Conservation (phyloP, 2,888 invertebrate species). For the Barypeithes pellucidus region DNA sequence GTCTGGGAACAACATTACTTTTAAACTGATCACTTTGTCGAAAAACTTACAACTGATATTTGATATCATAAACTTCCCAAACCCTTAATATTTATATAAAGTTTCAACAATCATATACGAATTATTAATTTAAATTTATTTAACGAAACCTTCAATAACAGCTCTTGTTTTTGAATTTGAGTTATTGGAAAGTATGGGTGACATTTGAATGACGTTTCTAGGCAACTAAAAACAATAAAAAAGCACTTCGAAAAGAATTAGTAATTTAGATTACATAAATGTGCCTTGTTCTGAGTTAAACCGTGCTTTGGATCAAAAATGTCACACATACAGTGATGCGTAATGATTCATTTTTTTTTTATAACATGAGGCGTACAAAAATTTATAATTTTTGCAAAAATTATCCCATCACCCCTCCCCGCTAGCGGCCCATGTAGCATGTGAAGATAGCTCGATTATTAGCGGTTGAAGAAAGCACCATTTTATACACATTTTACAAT, state of each 20-base stretch:
- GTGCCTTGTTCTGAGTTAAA: conserved; percentile 32
- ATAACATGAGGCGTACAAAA: conserved; percentile 68
- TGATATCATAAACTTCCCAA: conserved; percentile 64
- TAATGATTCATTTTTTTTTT: conserved; percentile 64
- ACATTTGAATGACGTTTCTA: conserved; percentile 63
- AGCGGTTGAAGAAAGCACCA: conserved; percentile 72
- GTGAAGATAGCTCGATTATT: conserved; percentile 72
- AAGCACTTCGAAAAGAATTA: conserved; percentile 40
- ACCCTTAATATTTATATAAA: conserved; percentile 69
- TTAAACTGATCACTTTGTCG: conserved; percentile 23
- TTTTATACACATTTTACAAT: conserved; percentile 61
- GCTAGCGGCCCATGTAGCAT: conserved; percentile 70
- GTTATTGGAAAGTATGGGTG: conserved; percentile 65
- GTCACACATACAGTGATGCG: conserved; percentile 68
- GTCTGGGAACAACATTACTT: conserved; percentile 67
- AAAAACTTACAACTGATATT: conserved; percentile 1
- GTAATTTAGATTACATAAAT: conserved; percentile 31
- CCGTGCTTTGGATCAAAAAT: conserved; percentile 33
- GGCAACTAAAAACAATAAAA: conserved; percentile 50
- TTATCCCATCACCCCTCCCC: conserved; percentile 70
- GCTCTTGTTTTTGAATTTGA: conserved; percentile 44
- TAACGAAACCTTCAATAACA: conserved; percentile 57
- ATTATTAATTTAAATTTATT: conserved; percentile 57
- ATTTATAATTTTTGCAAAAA: conserved; percentile 64
- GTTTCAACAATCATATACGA: conserved; percentile 68